Percentiles rank a stretch among this genome's conserved stretches.
phyloP scores from a whole-genome alignment of 64 coral and sea anemone genomes.

The Dendrophyllia cribrosa region DNA sequence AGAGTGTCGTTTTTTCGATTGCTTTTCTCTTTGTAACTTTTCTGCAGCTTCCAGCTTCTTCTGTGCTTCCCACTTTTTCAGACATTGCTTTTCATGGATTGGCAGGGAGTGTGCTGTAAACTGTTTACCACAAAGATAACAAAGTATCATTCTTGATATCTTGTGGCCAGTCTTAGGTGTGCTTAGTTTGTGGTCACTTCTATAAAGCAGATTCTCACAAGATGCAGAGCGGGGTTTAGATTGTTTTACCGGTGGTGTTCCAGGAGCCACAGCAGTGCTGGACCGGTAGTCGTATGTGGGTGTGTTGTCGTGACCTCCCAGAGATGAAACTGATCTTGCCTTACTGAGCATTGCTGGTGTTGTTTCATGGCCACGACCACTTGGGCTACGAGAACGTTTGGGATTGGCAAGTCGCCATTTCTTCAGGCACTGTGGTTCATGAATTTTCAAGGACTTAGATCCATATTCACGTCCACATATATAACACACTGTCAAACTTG shows the following conservation, averaged over 20 bases:
- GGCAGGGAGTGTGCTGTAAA: conserved; percentile 90
- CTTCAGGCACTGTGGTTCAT: conserved; percentile 94
- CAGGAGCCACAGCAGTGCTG: background rate
- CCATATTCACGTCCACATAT: conserved; percentile 96
- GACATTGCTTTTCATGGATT: conserved; percentile 98
- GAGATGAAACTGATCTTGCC: conserved; percentile 60
- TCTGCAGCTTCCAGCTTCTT: conserved; percentile 53
- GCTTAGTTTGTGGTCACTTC: background rate
- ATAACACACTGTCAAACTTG: conserved; percentile 87
- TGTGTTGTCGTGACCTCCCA: conserved; percentile 28
- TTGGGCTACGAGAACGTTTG: conserved; percentile 75
- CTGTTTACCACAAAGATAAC: conserved; percentile 98
- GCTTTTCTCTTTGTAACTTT: conserved; percentile 67
- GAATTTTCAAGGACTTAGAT: conserved; percentile 94
- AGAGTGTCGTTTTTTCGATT: conserved; percentile 72
- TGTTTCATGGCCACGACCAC: conserved; percentile 51
- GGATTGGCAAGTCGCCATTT: conserved; percentile 95
- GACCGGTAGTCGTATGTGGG: background rate
- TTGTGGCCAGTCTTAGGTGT: background rate
- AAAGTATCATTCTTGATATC: conserved; percentile 78
- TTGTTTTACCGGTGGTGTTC: background rate
- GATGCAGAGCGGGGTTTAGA: conserved; percentile 37
- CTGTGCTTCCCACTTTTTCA: conserved; percentile 90
- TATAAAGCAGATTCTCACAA: conserved; percentile 58
- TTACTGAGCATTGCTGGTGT: background rate